Evolutionary conservation across 2,113 vertebrate genomes (phyloP), one percentile per base, ranked within the genome.

Genomic region (Microtus richardsoni): DNA sequence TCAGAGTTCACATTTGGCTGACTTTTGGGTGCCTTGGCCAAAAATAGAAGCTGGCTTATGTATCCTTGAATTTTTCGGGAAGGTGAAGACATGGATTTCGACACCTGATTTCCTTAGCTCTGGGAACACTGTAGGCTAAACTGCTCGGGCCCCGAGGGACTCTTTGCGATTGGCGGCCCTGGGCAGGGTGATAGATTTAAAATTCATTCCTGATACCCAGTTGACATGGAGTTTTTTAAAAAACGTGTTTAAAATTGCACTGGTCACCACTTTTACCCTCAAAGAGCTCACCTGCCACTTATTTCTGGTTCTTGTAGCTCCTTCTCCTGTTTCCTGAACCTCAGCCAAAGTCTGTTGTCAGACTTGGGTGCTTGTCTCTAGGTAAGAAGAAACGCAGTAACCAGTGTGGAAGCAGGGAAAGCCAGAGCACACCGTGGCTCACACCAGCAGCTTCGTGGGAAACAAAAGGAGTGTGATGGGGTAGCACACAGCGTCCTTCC

Each of bases 91-190:
- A 97, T 93, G 60, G 89, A 82, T 93, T 94, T 93, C 93, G 96
- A 97, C 97, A 97, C 91, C 93, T 96, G 96, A 91, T 97, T 97
- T 97, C 95, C 97, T 96, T 97, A 89, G 95, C 96, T 97, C 28
- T 93, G 91, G 93, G 97, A 97, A 7, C 79, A 95, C 97, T 96
- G 94, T 71, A 97, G 98, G 97, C 94, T 73, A 94, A 96, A 89
- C 89, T 66, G 91, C 91, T 92, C 68, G 68, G 96, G 95, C 96
- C 95, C 95, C 71, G 60, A 96, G 98, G 97, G 96, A 94, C 93
- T 96, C 74, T 71, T 83, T 95, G 94, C 96, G 93, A 94, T 92
- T 96, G 95, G 96, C 87, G 74, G 95, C 96, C 93, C 86, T 96
- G 93, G 96, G 96, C 91, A 94, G 85, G n/a, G 62, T 91, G 44